A percentile compares a stretch with the other conserved stretches of the same genome.
Conservation (phyloP, 2,888 invertebrate genomes). For the Chrysotoxum bicinctum region DNA sequence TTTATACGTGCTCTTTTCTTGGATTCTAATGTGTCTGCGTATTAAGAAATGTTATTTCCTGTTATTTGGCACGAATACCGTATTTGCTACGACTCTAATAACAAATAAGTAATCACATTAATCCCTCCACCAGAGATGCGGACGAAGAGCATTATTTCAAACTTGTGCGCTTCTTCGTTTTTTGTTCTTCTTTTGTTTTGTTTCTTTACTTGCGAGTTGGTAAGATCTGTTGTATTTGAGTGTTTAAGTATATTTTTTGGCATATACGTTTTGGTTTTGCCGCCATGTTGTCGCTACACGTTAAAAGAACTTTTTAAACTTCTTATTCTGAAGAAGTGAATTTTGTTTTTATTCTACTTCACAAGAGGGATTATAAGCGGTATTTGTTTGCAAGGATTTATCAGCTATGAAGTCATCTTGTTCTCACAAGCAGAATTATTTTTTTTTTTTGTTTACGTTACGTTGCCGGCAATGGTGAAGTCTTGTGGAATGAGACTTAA, state of each 20-base stretch:
- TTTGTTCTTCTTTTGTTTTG: neutral
- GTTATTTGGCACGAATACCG: constrained; percentile 24
- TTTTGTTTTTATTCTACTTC: constrained; percentile 36
- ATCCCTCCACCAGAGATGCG: neutral
- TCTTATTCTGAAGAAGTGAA: constrained; percentile 29
- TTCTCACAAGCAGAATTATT: constrained; percentile 33
- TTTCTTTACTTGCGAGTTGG: neutral
- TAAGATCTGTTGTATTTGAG: constrained; percentile 36
- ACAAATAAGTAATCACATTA: constrained; percentile 16
- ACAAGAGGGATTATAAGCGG: constrained; percentile 52
- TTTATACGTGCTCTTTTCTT: constrained; percentile 4
- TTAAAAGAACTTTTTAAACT: constrained; percentile 48
- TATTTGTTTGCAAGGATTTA: constrained; percentile 34
- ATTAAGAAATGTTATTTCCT: neutral
- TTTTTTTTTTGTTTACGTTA: constrained; percentile 18
- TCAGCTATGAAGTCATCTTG: constrained; percentile 61
- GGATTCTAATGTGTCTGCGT: constrained; percentile 1
- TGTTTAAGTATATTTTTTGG: constrained; percentile 27
- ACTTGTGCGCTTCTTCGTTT: constrained; percentile 11
- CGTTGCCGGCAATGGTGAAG: neutral
- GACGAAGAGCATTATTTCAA: constrained; percentile 3
- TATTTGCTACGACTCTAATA: constrained; percentile 9
- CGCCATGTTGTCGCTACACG: constrained; percentile 4
- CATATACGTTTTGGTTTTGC: constrained; percentile 16
- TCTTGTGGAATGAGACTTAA: constrained; percentile 21